Evolutionary conservation across 2,888 invertebrate genomes (phyloP), one percentile per base, ranked within the genome.

Genomic region (Eretmocerus hayati): DNA sequence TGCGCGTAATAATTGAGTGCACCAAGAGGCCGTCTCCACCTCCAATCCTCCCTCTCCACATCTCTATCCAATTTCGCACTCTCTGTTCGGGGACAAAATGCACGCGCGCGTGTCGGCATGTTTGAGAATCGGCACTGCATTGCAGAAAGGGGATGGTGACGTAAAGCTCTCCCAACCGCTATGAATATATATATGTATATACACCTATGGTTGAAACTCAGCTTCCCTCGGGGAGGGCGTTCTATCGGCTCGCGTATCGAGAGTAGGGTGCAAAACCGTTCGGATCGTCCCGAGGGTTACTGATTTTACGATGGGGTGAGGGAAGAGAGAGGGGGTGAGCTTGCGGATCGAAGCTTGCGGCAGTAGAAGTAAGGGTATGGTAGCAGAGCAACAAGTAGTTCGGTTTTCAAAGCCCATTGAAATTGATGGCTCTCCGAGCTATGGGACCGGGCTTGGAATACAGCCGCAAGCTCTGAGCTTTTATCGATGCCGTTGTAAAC

Each of bases 331-430:
- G 57, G 54, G 58, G 52, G 53, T 59, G 54, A 53, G 55, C 54
- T 57, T 32, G 48, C 37, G 38, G 32, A 39, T 21, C 37, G 38
- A 31, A 37, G 15, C 19, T 41, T 41, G 49, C 41, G 44, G 40
- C 37, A 47, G 54, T 49, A 42, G 44, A 49, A 48, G 40, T 52
- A 46, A 45, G 46, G 55, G 48, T 58, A 56, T 42, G 58, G 59
- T 48, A 53, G 56, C 59, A 61, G 66, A 66, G 71, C 71, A 71
- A 71, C 71, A 71, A 71, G 71, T 71, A 64, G 71, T 71, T 71
- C 66, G 71, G 71, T 71, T 71, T 71, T 71, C 70, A 70, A 71
- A 71, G 71, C 68, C 71, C 70, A 71, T 71, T 71, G 69, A 71
- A 71, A 71, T 71, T 71, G 71, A 71, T 71, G 71, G 70, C 69